Percentiles rank a stretch among this genome's conserved stretches.
Conservation (phyloP, 2,888 invertebrate genomes). For the Smittia aterrima region DNA sequence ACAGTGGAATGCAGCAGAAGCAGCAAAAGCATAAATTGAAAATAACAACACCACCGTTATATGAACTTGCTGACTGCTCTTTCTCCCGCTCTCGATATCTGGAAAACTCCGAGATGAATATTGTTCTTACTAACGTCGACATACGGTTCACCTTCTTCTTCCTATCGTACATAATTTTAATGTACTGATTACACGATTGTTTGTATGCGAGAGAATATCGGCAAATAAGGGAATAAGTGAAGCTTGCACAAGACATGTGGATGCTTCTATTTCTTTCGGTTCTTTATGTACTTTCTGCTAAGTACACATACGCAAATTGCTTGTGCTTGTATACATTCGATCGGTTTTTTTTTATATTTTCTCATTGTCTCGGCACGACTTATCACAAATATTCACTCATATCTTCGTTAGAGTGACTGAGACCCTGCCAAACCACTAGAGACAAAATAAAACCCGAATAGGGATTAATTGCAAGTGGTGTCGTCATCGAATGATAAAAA, state of each 20-base stretch:
- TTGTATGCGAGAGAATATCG: neutral
- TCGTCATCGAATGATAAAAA: neutral
- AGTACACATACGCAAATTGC: constrained; percentile 9
- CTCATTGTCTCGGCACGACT: neutral
- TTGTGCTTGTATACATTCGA: neutral
- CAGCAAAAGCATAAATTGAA: neutral
- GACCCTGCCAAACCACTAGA: neutral
- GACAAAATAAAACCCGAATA: neutral
- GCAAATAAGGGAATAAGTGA: constrained; percentile 9
- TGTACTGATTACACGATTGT: constrained; percentile 14
- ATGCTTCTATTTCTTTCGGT: neutral
- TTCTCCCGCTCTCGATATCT: neutral
- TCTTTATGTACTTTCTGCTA: neutral
- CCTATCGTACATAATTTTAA: constrained; percentile 11
- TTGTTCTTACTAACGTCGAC: constrained; percentile 12
- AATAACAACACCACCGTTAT: constrained; percentile 34
- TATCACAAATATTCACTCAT: constrained; percentile 10
- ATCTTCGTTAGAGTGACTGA: neutral
- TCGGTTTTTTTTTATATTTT: constrained; percentile 1
- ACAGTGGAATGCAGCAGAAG: constrained; percentile 24
- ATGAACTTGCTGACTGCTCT: constrained; percentile 37
- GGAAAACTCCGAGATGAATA: neutral
- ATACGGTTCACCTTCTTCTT: neutral
- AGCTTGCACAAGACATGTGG: neutral
- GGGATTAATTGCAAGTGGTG: constrained; percentile 2